A percentile compares a stretch with the other conserved stretches of the same genome.
Conservation (phyloP, 2,113 vertebrate genomes). For the Seriola rivoliana region DNA sequence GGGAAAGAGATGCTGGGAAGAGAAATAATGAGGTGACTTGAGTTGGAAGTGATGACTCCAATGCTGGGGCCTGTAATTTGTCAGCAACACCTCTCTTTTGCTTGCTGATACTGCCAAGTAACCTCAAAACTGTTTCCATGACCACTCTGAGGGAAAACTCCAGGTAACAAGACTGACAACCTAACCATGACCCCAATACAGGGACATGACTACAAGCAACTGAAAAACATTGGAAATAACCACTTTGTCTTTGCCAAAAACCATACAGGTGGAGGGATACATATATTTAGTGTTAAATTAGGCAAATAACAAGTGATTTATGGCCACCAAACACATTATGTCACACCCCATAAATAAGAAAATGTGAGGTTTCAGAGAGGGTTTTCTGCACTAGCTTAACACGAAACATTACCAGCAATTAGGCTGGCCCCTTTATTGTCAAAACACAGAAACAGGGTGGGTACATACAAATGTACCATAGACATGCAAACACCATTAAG, state of each 20-base stretch:
- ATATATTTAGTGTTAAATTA: conserved; percentile 5
- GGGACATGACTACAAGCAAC: conserved; percentile 10
- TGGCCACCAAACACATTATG: conserved; percentile 12
- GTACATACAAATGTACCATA: not conserved
- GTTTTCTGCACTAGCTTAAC: conserved; percentile 15
- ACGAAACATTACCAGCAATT: conserved; percentile 41
- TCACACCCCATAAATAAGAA: conserved; percentile 31
- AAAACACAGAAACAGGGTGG: conserved; percentile 9
- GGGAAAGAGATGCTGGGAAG: conserved; percentile 47
- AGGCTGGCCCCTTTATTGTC: not conserved
- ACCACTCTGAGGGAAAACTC: conserved; percentile 36
- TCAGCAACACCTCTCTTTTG: conserved; percentile 70
- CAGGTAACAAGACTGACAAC: conserved; percentile 47
- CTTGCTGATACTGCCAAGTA: conserved; percentile 62
- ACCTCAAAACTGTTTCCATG: conserved; percentile 63
- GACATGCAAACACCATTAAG: conserved; percentile 9
- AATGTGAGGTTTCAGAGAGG: conserved; percentile 4
- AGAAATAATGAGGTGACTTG: conserved; percentile 71
- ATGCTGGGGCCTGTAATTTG: conserved; percentile 59
- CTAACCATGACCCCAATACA: conserved; percentile 19
- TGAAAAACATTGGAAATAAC: conserved; percentile 32
- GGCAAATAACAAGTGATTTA: conserved; percentile 7
- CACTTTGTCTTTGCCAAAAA: not conserved
- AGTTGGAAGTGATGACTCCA: conserved; percentile 72
- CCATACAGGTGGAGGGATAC: conserved; percentile 6